Evolutionary conservation across 1,140 invertebrate species (phyloP).

Genomic region (Melitaea cinxia): DNA sequence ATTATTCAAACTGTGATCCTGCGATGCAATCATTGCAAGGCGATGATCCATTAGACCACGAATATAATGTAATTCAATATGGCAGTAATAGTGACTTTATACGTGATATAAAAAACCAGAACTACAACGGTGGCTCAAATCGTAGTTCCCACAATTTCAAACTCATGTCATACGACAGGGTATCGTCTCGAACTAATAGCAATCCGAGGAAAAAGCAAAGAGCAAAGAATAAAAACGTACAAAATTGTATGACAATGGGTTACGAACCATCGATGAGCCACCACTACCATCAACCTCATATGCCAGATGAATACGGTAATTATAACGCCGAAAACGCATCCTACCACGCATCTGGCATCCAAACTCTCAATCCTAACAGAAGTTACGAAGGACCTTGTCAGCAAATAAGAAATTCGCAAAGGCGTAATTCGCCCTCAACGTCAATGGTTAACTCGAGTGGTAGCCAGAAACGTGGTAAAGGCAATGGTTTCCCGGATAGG

Average conservation of each 20-base stretch:
- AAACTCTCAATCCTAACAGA: conserved; percentile 77
- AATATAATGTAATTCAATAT: conserved; percentile 81
- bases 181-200: conserved; percentile 78
- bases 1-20: conserved; percentile 81
- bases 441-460: conserved; percentile 75
- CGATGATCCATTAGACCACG: conserved; percentile 77
- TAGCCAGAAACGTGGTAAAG: conserved; percentile 76
- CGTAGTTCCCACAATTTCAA: conserved; percentile 80
- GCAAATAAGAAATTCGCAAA: conserved; percentile 67
- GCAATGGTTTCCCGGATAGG: conserved; percentile 67
- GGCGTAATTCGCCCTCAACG: conserved; percentile 74
- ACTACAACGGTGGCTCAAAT: conserved; percentile 74
- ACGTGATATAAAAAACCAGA: conserved; percentile 78
- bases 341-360: conserved; percentile 78
- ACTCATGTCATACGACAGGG: conserved; percentile 78
- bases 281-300: conserved; percentile 78
- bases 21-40: conserved; percentile 78
- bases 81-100: conserved; percentile 78
- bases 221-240: conserved; percentile 75
- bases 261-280: conserved; percentile 74
- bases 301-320: conserved; percentile 74
- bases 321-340: conserved; percentile 78
- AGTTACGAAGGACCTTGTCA: conserved; percentile 67
- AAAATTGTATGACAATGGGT: conserved; percentile 79
- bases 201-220: conserved; percentile 79